A percentile compares a stretch with the other conserved stretches of the same genome.
These are phyloP conservation scores for Mirza zaza DNA, from an alignment of 2,113 vertebrate species.

Conservation along the genomic window DNA sequence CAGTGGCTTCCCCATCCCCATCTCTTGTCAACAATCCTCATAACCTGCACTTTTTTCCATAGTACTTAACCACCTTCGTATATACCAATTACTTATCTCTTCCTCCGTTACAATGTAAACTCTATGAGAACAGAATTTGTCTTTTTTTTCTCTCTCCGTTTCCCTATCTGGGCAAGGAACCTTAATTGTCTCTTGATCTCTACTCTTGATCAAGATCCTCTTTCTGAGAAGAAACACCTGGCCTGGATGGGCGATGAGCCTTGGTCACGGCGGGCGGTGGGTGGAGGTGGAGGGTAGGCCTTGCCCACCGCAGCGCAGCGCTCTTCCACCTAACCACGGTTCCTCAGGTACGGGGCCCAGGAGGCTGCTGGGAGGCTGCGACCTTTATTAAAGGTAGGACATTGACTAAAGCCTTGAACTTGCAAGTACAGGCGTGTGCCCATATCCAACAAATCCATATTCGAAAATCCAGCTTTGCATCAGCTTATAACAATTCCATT, in stretches of 20 bases:
- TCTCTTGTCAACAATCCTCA: background rate
- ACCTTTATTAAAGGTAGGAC: background rate
- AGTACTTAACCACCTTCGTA: background rate
- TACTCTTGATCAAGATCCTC: background rate
- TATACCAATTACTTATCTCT: background rate
- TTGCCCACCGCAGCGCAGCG: background rate
- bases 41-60: background rate
- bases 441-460: background rate
- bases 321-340: rapidly evolving
- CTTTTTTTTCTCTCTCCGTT: background rate
- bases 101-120: background rate
- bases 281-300: background rate
- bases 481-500: background rate
- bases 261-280: background rate
- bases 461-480: background rate
- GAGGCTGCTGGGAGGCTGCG: background rate
- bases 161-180: background rate
- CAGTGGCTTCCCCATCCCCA: background rate
- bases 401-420: background rate
- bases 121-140: background rate
- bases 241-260: background rate
- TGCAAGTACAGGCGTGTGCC: background rate
- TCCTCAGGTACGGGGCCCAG: background rate
- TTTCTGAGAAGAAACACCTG: conserved; percentile 3
- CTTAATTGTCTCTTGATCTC: background rate